These are phyloP conservation scores for Macropodus opercularis DNA, from an alignment of 2,797 vertebrate genomes.

Conservation along the genomic window DNA sequence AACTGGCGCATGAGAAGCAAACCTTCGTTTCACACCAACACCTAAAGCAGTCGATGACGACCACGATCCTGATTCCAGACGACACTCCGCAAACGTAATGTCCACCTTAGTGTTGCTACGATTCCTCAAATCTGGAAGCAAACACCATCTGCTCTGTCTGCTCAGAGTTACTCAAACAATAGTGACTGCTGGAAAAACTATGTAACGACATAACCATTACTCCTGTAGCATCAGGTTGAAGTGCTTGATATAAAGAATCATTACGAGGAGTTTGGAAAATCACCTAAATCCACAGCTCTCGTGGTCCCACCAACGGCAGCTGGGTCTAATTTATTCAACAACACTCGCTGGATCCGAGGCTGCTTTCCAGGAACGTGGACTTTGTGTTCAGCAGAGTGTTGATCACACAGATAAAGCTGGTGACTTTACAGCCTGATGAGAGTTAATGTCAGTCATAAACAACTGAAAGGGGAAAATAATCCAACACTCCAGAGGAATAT, in stretches of 20 bases:
- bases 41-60: too few relatives aligned
- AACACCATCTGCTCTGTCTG: conserved; percentile 39
- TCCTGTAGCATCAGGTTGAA: neutral
- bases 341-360: conserved; percentile 14
- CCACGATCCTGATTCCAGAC: neutral
- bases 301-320: neutral
- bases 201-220: neutral
- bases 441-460: conserved; percentile 13
- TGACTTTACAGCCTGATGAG: conserved; percentile 22
- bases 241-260: neutral
- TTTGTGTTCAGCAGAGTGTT: conserved; percentile 25
- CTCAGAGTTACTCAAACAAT: neutral
- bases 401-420: conserved; percentile 23
- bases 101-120: neutral
- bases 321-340: conserved; percentile 28
- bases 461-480: conserved; percentile 1
- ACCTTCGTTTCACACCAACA: too few relatives aligned
- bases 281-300: conserved; percentile 24
- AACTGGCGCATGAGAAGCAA: accelerated
- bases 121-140: neutral
- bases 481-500: conserved; percentile 2
- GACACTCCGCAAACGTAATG: neutral
- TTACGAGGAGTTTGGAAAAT: neutral
- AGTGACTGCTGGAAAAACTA: conserved; percentile 3
- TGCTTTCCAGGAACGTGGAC: conserved; percentile 36